Base-by-base conservation (phyloP, 1,140 invertebrate genomes). In the Wiebesia pumilae region DNA sequence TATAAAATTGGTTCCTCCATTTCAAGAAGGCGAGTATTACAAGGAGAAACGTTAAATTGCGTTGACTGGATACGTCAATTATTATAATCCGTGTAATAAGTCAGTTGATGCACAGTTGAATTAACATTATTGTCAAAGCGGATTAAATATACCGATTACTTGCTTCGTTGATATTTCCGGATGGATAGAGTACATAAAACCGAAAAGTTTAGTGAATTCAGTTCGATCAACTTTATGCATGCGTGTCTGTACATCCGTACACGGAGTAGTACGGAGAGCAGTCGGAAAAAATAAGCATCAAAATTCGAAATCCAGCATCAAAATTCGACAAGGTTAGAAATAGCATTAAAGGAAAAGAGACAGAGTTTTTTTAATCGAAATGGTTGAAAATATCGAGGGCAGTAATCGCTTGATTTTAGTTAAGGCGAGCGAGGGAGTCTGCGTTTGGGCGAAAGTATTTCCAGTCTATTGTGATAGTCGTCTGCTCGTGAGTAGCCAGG, bases 301-400 rank as follows among this genome's bases (percentile, higher is more conserved):
- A 78, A 51, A 78, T 14, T 16, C 7, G 71, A 19, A n/a, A n/a
- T n/a, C n/a, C n/a, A n/a, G 21, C 10, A 7, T 2, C 38, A 73
- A 73, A 40, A 30, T 24, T 35, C 12, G 38, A 75, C 19, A 75
- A 47, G 12, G 27, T 33, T 30, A 30, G n/a, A 67, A 30, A 67
- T 67, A 30, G 65, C 14, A 21, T 10, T 4, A 71, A 33, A 69
- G 21, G 6, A 6, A 9, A n/a, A 3, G 30, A 35, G 35, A 71
- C 7, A 75, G 38, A 75, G 27, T 75, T 43, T 75, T 47, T 75
- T 75, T 21, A 75, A 30, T n/a, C 33, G 47, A 58, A 54, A 58
- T 21, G n/a, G 54, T 54, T 21, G 19, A 65, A 80, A 65, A 65
- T 83, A 87, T 87, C 35, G 81, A 24, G 86, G 82, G 84, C 83